phyloP scores from a whole-genome alignment of 1,140 invertebrate genomes.

The Papilio helenus region DNA sequence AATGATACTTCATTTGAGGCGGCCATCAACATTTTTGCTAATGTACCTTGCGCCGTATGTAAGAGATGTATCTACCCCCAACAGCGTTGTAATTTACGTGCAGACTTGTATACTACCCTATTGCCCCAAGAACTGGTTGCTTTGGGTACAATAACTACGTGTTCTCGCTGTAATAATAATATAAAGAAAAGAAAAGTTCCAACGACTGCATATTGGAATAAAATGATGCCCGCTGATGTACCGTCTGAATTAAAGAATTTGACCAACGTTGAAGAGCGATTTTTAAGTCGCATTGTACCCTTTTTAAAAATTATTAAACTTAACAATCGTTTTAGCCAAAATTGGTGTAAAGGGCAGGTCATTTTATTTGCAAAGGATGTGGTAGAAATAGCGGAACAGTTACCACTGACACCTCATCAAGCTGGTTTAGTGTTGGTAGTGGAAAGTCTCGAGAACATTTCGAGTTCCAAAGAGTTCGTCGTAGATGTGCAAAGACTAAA shows the following conservation, averaged over 20 bases:
- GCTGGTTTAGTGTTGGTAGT: constrained; percentile 42
- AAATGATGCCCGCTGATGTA: constrained; percentile 36
- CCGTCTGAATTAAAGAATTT: constrained; percentile 41
- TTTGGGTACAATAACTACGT: constrained; percentile 38
- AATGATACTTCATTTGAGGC: constrained; percentile 33
- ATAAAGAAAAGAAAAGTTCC: constrained; percentile 44
- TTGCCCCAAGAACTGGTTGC: constrained; percentile 39
- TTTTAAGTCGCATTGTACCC: constrained; percentile 40
- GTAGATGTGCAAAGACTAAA: constrained; percentile 38
- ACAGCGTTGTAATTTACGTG: constrained; percentile 41
- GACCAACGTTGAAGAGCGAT: constrained; percentile 40
- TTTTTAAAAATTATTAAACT: constrained; percentile 48
- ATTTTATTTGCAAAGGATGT: constrained; percentile 50
- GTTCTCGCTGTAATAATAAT: constrained; percentile 35
- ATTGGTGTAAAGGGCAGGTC: constrained; percentile 52
- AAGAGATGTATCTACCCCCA: constrained; percentile 43
- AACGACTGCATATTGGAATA: constrained; percentile 41
- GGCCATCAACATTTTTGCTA: constrained; percentile 43
- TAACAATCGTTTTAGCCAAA: constrained; percentile 46
- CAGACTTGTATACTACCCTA: constrained; percentile 23
- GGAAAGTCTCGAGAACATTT: constrained; percentile 40
- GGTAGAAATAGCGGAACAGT: constrained; percentile 46
- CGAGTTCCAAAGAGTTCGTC: constrained; percentile 38
- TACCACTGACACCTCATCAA: constrained; percentile 31
- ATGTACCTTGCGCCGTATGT: constrained; percentile 42